phyloP scores from a whole-genome alignment of 2,113 vertebrate species.

The Archilochus colubris region DNA sequence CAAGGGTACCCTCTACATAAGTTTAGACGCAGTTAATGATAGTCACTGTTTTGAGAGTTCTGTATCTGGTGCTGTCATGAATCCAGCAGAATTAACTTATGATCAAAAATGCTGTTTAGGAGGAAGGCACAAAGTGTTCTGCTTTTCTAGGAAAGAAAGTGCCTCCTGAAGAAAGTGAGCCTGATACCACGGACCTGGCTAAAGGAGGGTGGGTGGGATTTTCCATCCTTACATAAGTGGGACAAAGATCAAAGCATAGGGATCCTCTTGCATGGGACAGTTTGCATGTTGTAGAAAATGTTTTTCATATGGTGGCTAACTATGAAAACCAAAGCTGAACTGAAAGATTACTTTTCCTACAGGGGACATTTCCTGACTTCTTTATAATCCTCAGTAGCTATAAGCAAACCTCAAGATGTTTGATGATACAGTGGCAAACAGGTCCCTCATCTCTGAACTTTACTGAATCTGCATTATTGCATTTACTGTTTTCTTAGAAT shows the following conservation, averaged over 20 bases:
- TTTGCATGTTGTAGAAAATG: neutral
- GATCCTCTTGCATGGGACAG: neutral
- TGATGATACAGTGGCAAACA: neutral
- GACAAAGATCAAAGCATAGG: neutral
- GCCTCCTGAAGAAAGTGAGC: neutral
- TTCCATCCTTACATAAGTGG: neutral
- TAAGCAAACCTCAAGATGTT: neutral
- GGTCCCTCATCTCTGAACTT: neutral
- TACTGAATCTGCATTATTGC: neutral
- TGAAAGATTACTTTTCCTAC: neutral
- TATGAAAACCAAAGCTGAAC: neutral
- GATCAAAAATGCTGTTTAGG: neutral
- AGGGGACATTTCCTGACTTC: neutral
- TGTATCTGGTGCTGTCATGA: neutral
- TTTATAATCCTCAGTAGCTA: neutral
- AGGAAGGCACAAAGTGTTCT: neutral
- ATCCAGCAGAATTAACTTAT: neutral
- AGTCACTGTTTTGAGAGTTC: neutral
- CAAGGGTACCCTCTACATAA: neutral
- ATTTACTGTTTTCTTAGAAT: neutral
- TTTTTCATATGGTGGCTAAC: neutral
- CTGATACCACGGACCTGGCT: neutral
- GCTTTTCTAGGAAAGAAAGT: neutral
- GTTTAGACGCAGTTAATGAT: neutral
- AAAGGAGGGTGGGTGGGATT: neutral